Percentiles rank a stretch among this genome's conserved stretches.
These are phyloP conservation scores for Cantharis lateralis DNA, from an alignment of 2,888 invertebrate genomes.

Conservation along the genomic window DNA sequence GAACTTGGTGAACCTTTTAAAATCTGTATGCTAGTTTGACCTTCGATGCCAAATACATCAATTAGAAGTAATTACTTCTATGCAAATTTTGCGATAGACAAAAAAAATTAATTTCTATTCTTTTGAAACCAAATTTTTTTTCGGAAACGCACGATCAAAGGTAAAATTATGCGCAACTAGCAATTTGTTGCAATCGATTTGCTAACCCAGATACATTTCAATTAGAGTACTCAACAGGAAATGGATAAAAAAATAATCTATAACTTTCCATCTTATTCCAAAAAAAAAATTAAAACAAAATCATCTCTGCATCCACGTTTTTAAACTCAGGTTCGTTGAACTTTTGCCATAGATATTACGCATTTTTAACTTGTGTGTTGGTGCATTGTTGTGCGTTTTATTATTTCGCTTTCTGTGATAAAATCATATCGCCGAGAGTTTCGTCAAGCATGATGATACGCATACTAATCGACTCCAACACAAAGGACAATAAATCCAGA, in stretches of 20 bases:
- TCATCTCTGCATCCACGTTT: neutral
- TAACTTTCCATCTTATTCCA: neutral
- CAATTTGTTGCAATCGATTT: neutral
- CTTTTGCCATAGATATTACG: neutral
- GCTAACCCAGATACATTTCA: neutral
- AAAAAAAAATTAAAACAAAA: neutral
- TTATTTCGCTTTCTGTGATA: neutral
- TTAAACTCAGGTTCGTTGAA: neutral
- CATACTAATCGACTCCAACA: neutral
- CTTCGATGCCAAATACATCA: neutral
- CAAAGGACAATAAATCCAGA: neutral
- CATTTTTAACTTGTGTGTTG: neutral
- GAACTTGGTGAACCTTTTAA: neutral
- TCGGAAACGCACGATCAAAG: too few relatives aligned
- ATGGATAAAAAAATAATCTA: neutral
- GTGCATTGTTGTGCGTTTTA: neutral
- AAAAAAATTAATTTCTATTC: neutral
- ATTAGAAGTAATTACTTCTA: neutral
- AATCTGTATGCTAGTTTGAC: neutral
- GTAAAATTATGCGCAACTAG: neutral
- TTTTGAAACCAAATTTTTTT: neutral
- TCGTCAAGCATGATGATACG: neutral
- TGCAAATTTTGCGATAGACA: neutral
- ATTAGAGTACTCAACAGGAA: neutral
- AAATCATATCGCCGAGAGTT: neutral